Base-by-base conservation (phyloP, 2,888 invertebrate genomes). In the Lasioglossum leucozonium region DNA sequence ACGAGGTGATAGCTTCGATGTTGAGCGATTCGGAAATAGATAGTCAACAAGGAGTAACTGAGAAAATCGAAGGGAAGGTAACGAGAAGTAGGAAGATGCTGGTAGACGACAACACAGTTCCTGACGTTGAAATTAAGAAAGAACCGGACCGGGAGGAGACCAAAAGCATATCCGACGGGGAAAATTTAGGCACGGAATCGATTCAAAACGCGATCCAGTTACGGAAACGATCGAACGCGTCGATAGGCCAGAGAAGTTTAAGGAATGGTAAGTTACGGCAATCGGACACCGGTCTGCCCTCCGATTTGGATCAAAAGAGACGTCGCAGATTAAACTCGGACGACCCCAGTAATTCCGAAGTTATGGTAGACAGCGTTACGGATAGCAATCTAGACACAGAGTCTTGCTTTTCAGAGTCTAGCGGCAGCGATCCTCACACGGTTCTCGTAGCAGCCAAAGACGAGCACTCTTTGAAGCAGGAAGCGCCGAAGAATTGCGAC, bases 251-350 rank as follows among this genome's bases (percentile, higher is more conserved):
- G 42, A 96, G 97, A 87, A 96, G 96, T 85, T 95, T 97, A 79
- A 95, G 97, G 77, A 97, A 97, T 93, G 97, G 97, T 0, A 97
- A 97, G 92, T 96, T 96, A 72, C 95, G 97, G 80, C 97, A 96
- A 94, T 87, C 93, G 0, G 94, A 94, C 51, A 92, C 92, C 1
- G 91, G 90, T 0, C 86, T 91, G 13, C 86, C 91, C 2, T 58
- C 86, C 0, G 94, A 94, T 22, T 77, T 89, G 65, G 94, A 94
- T 5, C 30, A 84, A 1, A 93, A 92, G 77, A 93, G 91, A 67
- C 86, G 92, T 30, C 89, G 91, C 40, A 90, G 93, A 89, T 85
- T 93, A 51, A 93, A 93, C 79, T 92, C 92, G 30, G 94, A 93
- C 34, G 93, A 93, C 22, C 89, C 91, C 10, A 80, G 77, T 37